Evolutionary conservation across 2,888 invertebrate species (phyloP), one percentile per base, ranked within the genome.

Genomic region (Ametastegia equiseti): DNA sequence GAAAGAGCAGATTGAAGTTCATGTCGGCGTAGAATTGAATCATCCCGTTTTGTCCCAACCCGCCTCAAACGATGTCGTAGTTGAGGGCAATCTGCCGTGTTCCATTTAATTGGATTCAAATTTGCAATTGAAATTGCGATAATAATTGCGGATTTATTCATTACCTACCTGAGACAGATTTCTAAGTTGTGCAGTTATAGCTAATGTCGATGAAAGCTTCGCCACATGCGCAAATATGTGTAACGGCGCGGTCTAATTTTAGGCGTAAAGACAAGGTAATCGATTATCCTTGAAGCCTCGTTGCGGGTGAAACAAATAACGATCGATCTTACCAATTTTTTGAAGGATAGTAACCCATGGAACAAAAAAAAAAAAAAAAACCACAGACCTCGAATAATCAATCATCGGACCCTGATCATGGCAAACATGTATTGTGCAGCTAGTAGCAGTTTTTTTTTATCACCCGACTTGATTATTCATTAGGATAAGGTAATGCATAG

Each of bases 301-400:
- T 54, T 75, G 23, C 13, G 2, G 33, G 54, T 50, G 54, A 54
- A 19, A 47, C 54, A 54, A 75, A 54, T 75, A 75, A 75, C 73
- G 50, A 75, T 75, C 75, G 75, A 75, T 75, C 75, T 75, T 75
- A 19, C 13, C 50, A 54, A 75, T 54, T 54, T n/a, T 36, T 39
- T 30, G 11, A 54, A 75, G 75, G 19, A 47, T 42, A 71, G 23
- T 60, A 15, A n/a, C 6, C 27, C n/a, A 47, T 15, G 47, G 27
- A 47, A 71, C 45, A 23, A n/a, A 71, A 71, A 15, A 47, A 45
- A n/a, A n/a, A n/a, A n/a, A n/a, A n/a, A n/a, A n/a, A n/a, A n/a
- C n/a, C n/a, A n/a, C n/a, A n/a, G 47, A 71, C 47, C 15, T 47
- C 6, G 45, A 30, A 47, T 45, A 30, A 71, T 75, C 75, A 54